Evolutionary conservation across 2,797 vertebrate genomes (phyloP).

Genomic region (Melanogrammus aeglefinus): DNA sequence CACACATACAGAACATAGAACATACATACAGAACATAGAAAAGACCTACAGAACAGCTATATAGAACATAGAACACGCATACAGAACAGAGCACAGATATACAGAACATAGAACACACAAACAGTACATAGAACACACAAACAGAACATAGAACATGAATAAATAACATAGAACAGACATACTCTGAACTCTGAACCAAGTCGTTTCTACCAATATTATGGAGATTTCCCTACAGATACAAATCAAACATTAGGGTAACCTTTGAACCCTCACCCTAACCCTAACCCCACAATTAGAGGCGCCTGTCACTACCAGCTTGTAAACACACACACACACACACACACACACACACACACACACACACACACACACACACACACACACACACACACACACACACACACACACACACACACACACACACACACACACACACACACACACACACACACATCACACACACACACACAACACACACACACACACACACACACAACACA

Average conservation of each 20-base stretch:
- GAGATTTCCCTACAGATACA: not conserved
- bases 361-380: slow-evolving; percentile 6
- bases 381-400: slow-evolving; percentile 2
- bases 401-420: not conserved
- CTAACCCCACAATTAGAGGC: not conserved
- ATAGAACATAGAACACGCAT: no score
- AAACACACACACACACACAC: not conserved
- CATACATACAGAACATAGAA: no score
- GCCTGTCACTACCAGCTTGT: not conserved
- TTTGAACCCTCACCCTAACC: not conserved
- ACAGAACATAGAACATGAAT: no score
- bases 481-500: not conserved
- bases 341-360: not conserved
- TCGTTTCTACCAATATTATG: not conserved
- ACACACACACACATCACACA: not conserved
- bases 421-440: not conserved
- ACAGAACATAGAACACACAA: no score
- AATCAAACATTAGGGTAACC: not conserved
- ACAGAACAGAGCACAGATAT: no score
- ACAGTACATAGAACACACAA: no score
- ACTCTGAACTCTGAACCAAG: no score
- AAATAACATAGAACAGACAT: no score
- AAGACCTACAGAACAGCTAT: no score
- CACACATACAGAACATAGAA: no score
- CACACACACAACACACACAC: not conserved